Percentiles rank a stretch among this genome's conserved stretches.
These are phyloP conservation scores for Leucoma salicis DNA, from an alignment of 2,888 invertebrate species.

Conservation along the genomic window DNA sequence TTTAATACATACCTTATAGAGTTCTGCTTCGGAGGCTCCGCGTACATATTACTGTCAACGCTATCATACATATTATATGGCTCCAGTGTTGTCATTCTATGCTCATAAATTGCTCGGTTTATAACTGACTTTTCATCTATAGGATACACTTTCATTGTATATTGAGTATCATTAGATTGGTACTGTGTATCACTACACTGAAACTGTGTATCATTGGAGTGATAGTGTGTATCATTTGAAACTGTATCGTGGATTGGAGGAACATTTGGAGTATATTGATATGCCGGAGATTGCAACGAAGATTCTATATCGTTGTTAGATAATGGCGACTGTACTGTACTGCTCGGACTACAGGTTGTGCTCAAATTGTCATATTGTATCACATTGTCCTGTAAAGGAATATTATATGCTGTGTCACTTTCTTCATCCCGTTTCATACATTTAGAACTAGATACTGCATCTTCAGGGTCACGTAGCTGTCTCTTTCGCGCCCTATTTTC, in stretches of 20 bases:
- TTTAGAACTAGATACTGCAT: constrained; percentile 79
- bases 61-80: constrained; percentile 59
- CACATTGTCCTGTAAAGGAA: constrained; percentile 45
- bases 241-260: constrained; percentile 3
- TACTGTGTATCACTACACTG: background rate
- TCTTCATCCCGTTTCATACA: constrained; percentile 79
- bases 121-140: constrained; percentile 65
- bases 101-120: constrained; percentile 57
- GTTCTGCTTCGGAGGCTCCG: constrained; percentile 59
- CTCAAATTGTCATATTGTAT: constrained; percentile 67
- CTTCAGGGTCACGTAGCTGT: constrained; percentile 58
- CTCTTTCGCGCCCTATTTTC: constrained; percentile 91
- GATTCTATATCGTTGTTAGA: constrained; percentile 58
- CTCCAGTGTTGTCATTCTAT: constrained; percentile 41
- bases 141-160: constrained; percentile 61
- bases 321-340: constrained; percentile 63
- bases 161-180: constrained; percentile 14
- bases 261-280: constrained; percentile 20
- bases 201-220: constrained; percentile 36
- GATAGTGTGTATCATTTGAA: constrained; percentile 22
- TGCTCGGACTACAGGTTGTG: constrained; percentile 70
- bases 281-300: constrained; percentile 55
- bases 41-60: constrained; percentile 56
- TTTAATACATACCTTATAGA: constrained; percentile 59
- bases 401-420: constrained; percentile 27